phyloP scores from a whole-genome alignment of 2,888 invertebrate species.

The Diaperis boleti region DNA sequence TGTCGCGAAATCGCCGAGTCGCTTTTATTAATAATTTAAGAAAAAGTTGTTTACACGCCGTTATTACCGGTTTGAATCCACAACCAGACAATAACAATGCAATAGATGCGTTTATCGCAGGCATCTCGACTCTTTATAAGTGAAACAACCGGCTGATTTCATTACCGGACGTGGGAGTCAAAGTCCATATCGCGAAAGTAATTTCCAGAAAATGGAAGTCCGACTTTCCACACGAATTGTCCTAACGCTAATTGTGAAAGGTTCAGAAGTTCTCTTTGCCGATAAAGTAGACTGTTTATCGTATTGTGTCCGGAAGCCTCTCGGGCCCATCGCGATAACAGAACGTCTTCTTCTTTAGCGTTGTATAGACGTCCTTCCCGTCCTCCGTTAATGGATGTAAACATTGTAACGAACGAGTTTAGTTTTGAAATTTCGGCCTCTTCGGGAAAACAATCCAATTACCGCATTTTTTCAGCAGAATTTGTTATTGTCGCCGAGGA shows the following conservation, averaged over 20 bases:
- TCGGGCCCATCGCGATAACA: constrained; percentile 21
- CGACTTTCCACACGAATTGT: constrained; percentile 23
- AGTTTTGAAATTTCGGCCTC: neutral
- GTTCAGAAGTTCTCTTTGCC: constrained; percentile 28
- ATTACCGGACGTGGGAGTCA: neutral
- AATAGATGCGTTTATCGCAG: no score
- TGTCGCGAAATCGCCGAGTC: no score
- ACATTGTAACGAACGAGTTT: neutral
- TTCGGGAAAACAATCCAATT: neutral
- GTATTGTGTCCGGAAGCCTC: constrained; percentile 28
- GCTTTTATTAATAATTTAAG: no score
- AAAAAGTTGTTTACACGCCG: no score
- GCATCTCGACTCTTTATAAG: no score
- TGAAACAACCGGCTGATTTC: no score
- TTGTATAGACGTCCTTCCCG: constrained; percentile 8
- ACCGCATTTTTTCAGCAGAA: constrained; percentile 1
- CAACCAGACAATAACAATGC: no score
- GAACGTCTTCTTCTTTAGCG: constrained; percentile 5
- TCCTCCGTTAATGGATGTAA: neutral
- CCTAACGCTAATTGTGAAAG: constrained; percentile 32
- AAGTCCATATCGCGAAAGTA: constrained; percentile 21
- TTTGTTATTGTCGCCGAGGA: neutral
- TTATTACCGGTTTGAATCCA: no score
- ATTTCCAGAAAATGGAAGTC: constrained; percentile 18
- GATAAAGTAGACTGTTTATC: constrained; percentile 30